Evolutionary conservation across 2,888 invertebrate genomes (phyloP), one percentile per base, ranked within the genome.

Genomic region (Orthonevra nobilis): DNA sequence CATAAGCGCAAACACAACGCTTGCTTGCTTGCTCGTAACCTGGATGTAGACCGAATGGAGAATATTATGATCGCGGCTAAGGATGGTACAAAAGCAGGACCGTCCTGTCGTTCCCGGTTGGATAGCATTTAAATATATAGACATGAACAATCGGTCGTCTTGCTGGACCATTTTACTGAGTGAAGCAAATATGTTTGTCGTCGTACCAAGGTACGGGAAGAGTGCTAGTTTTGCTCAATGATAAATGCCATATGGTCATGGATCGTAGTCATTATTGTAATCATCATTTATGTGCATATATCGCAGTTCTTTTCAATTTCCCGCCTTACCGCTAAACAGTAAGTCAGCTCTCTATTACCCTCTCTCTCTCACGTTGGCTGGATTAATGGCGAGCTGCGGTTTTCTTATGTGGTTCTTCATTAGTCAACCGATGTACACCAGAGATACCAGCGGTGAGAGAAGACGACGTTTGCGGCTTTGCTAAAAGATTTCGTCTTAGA

Each of bases 261-360:
- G 79, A 79, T 58, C 79, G 79, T 68, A 73, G 73, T 79, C 79
- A 79, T 79, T 79, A 66, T 79, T 60, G 73, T 79, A 79, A 79
- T 79, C 79, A 73, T 68, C 79, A 79, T 79, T 61, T 73, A 48
- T 56, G 73, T 23, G 66, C 66, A 79, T 79, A 79, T 79, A 73
- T 73, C 79, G 79, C 72, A 12, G 46, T 56, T 44, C 19, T 34
- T 28, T 36, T 12, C 19, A n/a, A 4, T 26, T 15, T 20, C 12
- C 28, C 32, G 9, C 2, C 2, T 14, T 14, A 10, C 36, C 38
- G 14, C 44, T 30, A n/a, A n/a, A n/a, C n/a, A n/a, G n/a, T n/a
- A n/a, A n/a, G n/a, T n/a, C n/a, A n/a, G n/a, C n/a, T n/a, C n/a
- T n/a, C n/a, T n/a, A n/a, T n/a, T n/a, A n/a, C n/a, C n/a, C 48